A percentile compares a stretch with the other conserved stretches of the same genome.
Evolutionary conservation across 2,113 vertebrate genomes (phyloP).

Genomic region (Gulo gulo): DNA sequence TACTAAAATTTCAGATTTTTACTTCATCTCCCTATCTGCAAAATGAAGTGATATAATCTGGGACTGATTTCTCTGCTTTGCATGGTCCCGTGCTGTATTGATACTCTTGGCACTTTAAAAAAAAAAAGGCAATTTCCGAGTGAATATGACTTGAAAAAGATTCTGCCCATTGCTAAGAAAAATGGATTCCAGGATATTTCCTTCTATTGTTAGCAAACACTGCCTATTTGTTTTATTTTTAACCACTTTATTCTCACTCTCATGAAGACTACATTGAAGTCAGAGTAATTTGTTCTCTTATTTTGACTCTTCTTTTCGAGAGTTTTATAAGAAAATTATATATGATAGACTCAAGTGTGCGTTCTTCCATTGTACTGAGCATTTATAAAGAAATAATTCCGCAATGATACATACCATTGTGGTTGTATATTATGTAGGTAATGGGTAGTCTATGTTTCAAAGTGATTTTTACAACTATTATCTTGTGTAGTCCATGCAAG

Average conservation of each 20-base stretch:
- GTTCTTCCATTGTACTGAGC: neutral
- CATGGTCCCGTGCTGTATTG: neutral
- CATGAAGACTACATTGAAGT: neutral
- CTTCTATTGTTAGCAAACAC: neutral
- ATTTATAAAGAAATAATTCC: conserved; percentile 29
- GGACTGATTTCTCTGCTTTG: neutral
- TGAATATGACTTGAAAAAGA: neutral
- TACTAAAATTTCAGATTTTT: neutral
- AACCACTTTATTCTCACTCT: neutral
- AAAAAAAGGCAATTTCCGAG: neutral
- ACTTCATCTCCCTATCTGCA: neutral
- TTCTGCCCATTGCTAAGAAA: neutral
- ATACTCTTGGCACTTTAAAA: neutral
- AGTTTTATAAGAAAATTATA: neutral
- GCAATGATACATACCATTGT: neutral
- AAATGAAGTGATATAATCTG: neutral
- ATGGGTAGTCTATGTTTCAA: neutral
- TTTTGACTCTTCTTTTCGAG: neutral
- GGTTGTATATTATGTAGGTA: neutral
- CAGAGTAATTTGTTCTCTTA: neutral
- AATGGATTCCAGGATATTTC: neutral
- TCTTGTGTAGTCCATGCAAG: neutral
- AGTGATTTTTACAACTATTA: conserved; percentile 15
- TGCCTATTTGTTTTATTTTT: neutral
- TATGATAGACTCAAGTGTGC: neutral